Percentiles rank a stretch among this genome's conserved stretches.
These are phyloP conservation scores for western clawed frog (Xenopus tropicalis) DNA, from an alignment of 2,113 vertebrate genomes.

Conservation along the genomic window UCB_Xtro_10.0 CM004443.2:189576001-189576500, in stretches of 20 bases:
- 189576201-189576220: background rate
- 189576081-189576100: too few relatives aligned
- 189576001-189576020: too few relatives aligned
- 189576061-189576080: too few relatives aligned
- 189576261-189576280: background rate
- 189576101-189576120: too few relatives aligned
- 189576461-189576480: too few relatives aligned
- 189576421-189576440: background rate
- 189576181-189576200: constrained; percentile 3
- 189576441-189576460: background rate
- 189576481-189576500: too few relatives aligned
- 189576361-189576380: background rate
- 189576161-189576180: background rate
- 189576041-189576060: too few relatives aligned
- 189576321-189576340: background rate
- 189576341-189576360: background rate
- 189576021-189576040: too few relatives aligned
- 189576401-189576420: background rate
- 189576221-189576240: background rate
- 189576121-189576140: too few relatives aligned
- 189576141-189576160: background rate
- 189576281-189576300: background rate
- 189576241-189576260: background rate
- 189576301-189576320: background rate
- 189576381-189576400: background rate